Evolutionary conservation across 2,113 vertebrate genomes (phyloP).

Genomic region (Eubucco bourcierii): DNA sequence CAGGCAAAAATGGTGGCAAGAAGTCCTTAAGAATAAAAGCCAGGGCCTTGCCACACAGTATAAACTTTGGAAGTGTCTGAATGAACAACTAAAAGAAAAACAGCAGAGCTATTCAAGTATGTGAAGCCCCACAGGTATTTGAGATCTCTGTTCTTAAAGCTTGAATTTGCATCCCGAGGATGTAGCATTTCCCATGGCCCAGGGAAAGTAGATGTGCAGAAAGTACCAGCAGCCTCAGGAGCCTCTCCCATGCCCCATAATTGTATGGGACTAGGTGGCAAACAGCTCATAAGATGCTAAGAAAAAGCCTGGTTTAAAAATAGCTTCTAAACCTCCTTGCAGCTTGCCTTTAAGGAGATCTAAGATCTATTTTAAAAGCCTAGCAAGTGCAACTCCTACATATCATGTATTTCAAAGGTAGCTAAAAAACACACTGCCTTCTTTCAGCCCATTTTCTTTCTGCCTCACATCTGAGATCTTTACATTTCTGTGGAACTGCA

Average conservation of each 20-base stretch:
- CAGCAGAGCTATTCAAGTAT: not conserved
- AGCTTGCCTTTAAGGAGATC: constrained; percentile 44
- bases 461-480: not conserved
- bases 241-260: not conserved
- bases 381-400: not conserved
- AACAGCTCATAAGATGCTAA: not conserved
- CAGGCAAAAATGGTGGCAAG: not conserved
- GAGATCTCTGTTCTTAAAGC: not conserved
- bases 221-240: not conserved
- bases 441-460: not conserved
- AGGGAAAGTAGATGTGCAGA: not conserved
- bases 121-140: not conserved
- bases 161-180: not conserved
- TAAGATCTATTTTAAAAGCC: constrained; percentile 27
- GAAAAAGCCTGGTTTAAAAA: constrained; percentile 36
- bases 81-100: not conserved
- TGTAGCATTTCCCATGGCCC: not conserved
- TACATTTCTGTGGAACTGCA: not conserved
- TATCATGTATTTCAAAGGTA: not conserved
- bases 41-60: not conserved
- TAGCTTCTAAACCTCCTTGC: constrained; percentile 30
- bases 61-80: not conserved
- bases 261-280: not conserved
- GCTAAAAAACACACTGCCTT: not conserved
- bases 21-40: not conserved